These are phyloP conservation scores for Acheta domesticus DNA, from an alignment of 2,888 invertebrate genomes.

Conservation along the genomic window DNA sequence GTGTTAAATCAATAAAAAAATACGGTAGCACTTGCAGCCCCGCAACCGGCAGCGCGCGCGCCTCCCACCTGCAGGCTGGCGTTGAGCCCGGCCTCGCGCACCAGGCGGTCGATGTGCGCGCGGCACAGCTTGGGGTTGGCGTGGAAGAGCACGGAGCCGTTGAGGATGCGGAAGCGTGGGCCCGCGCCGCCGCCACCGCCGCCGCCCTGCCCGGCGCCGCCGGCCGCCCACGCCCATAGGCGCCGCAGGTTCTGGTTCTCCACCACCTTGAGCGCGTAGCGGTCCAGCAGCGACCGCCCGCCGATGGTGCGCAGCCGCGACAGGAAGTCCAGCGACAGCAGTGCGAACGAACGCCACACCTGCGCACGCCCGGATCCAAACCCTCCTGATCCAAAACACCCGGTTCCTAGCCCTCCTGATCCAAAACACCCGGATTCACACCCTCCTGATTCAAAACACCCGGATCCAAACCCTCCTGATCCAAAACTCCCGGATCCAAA, in stretches of 20 bases:
- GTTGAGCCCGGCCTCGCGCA: neutral
- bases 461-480: too few relatives aligned
- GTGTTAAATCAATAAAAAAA: too few relatives aligned
- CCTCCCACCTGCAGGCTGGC: neutral
- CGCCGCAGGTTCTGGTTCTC: constrained; percentile 74
- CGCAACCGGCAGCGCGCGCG: too few relatives aligned
- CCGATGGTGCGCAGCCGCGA: constrained; percentile 64
- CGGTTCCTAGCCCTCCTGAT: too few relatives aligned
- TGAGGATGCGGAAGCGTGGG: constrained; percentile 38
- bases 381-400: too few relatives aligned
- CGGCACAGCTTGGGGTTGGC: constrained; percentile 74
- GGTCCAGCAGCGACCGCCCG: constrained; percentile 56
- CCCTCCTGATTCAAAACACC: too few relatives aligned
- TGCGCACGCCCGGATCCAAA: constrained; percentile 40
- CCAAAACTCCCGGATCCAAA: too few relatives aligned
- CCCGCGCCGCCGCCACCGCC: constrained; percentile 48
- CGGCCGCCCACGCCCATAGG: constrained; percentile 65
- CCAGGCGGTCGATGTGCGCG: constrained; percentile 52
- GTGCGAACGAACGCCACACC: constrained; percentile 64
- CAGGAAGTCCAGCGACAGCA: constrained; percentile 73
- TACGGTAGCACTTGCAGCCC: too few relatives aligned
- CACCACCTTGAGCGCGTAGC: constrained; percentile 55
- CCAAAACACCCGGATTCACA: too few relatives aligned
- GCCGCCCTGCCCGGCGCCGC: constrained; percentile 55
- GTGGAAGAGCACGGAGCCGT: constrained; percentile 78